phyloP scores from a whole-genome alignment of 2,797 vertebrate genomes.

The Coluber constrictor region DNA sequence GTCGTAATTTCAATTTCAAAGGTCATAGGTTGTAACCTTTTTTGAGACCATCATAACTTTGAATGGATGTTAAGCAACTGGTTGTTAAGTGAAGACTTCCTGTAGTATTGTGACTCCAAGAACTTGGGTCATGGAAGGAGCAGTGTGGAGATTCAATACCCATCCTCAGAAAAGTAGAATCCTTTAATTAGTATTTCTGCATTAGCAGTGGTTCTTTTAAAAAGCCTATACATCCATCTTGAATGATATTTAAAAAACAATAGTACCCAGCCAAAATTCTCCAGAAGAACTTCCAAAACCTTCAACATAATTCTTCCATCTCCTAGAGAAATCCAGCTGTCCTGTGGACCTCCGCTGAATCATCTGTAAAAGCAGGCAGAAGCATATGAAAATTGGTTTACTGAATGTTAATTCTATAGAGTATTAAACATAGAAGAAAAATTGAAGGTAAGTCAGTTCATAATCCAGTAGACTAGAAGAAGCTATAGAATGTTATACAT shows the following conservation, averaged over 20 bases:
- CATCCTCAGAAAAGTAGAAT: background rate
- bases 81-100: background rate
- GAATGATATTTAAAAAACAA: constrained; percentile 18
- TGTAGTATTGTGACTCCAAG: no score
- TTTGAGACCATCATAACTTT: background rate
- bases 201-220: background rate
- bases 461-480: background rate
- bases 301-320: constrained; percentile 84
- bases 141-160: background rate
- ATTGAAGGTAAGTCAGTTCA: background rate
- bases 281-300: constrained; percentile 85
- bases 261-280: constrained; percentile 88
- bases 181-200: background rate
- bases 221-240: background rate
- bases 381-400: background rate
- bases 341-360: constrained; percentile 83
- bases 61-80: background rate
- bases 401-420: background rate
- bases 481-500: background rate
- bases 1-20: background rate
- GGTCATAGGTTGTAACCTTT: background rate
- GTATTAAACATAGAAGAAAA: background rate
- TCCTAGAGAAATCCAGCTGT: constrained; percentile 86
- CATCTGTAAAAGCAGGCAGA: constrained; percentile 68
- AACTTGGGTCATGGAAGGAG: background rate